Percentiles rank a stretch among this genome's conserved stretches.
These are phyloP conservation scores for Anoplophora glabripennis DNA, from an alignment of 1,140 invertebrate species.

Conservation along the genomic window DNA sequence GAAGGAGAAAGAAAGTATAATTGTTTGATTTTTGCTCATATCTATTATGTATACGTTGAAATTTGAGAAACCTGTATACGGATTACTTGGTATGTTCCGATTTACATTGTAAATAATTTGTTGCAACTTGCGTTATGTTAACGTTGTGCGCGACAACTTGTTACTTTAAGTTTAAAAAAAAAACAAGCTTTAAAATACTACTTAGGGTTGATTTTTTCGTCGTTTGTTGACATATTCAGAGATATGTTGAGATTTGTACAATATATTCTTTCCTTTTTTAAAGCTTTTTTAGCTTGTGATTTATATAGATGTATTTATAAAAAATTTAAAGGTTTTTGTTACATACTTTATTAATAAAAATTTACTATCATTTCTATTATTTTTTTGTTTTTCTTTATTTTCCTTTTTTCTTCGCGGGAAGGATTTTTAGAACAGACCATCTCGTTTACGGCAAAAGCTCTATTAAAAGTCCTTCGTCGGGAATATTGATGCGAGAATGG, in stretches of 20 bases:
- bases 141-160: constrained; percentile 23
- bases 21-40: constrained; percentile 14
- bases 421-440: neutral
- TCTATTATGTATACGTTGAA: constrained; percentile 25
- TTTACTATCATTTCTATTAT: constrained; percentile 31
- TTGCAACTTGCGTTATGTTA: constrained; percentile 26
- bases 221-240: constrained; percentile 14
- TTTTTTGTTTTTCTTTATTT: constrained; percentile 32
- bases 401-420: constrained; percentile 25
- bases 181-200: constrained; percentile 36
- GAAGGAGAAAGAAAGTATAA: neutral
- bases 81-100: constrained; percentile 11
- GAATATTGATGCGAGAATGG: no score
- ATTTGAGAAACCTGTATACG: constrained; percentile 20
- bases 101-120: constrained; percentile 18
- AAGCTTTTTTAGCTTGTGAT: constrained; percentile 39
- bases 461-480: no score
- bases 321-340: constrained; percentile 45
- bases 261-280: constrained; percentile 31
- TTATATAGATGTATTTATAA: constrained; percentile 41
- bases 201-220: constrained; percentile 31
- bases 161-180: constrained; percentile 29
- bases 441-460: no score
- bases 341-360: constrained; percentile 45
- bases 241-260: constrained; percentile 25